A percentile compares a stretch with the other conserved stretches of the same genome.
Conservation (phyloP, 2,888 invertebrate species). For the Alsophila aescularia region DNA sequence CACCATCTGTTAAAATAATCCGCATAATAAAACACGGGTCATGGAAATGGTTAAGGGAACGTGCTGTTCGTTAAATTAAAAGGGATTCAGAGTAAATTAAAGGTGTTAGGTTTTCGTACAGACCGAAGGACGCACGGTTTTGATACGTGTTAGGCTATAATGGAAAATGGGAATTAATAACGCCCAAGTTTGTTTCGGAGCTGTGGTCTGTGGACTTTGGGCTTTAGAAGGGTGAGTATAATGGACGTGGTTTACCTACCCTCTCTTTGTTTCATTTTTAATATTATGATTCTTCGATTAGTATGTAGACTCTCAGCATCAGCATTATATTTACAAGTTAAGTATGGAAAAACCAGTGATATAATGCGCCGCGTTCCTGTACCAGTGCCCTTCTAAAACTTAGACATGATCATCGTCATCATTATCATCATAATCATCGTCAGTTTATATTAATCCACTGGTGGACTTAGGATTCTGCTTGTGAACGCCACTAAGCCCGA, state of each 20-base stretch:
- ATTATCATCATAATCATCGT: too few relatives aligned
- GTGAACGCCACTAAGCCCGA: too few relatives aligned
- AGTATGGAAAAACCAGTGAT: too few relatives aligned
- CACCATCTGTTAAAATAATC: slow-evolving; percentile 63
- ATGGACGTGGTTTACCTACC: not conserved
- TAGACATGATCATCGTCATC: too few relatives aligned
- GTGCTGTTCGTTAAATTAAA: slow-evolving; percentile 69
- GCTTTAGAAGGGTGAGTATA: slow-evolving; percentile 6
- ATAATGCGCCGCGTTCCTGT: too few relatives aligned
- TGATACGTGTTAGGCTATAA: slow-evolving; percentile 26
- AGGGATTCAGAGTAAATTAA: slow-evolving; percentile 70
- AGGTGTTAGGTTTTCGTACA: slow-evolving; percentile 62
- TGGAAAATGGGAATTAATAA: slow-evolving; percentile 37
- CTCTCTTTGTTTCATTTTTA: not conserved
- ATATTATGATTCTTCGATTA: too few relatives aligned
- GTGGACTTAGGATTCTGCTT: too few relatives aligned
- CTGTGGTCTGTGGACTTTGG: slow-evolving; percentile 8
- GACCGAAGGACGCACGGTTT: slow-evolving; percentile 38
- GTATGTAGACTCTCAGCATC: too few relatives aligned
- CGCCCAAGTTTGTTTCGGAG: slow-evolving; percentile 15
- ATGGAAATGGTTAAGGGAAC: slow-evolving; percentile 51
- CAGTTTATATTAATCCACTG: too few relatives aligned
- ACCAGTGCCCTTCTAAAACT: too few relatives aligned
- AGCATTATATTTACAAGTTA: too few relatives aligned
- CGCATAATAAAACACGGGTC: slow-evolving; percentile 58